Evolutionary conservation across 2,113 vertebrate species (phyloP).

Genomic region (Prietella phreatophila): DNA sequence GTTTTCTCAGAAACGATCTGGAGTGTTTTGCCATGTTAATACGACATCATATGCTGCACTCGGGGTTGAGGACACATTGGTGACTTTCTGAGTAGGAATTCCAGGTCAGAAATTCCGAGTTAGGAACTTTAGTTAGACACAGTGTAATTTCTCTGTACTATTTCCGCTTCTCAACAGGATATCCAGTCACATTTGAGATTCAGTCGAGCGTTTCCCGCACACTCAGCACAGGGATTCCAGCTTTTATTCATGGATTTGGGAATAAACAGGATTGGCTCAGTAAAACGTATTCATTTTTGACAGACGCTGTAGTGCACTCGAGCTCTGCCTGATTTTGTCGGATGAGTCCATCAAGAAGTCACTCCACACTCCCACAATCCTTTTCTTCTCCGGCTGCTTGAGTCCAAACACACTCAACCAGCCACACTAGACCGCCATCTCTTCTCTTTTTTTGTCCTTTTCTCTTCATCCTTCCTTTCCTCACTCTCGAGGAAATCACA

Average conservation of each 20-base stretch:
- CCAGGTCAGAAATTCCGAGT: not conserved
- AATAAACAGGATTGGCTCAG: not conserved
- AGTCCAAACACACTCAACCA: slow-evolving; percentile 39
- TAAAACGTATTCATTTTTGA: too few species aligned
- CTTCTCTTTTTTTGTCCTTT: not conserved
- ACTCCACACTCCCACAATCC: slow-evolving; percentile 47
- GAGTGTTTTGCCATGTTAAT: not conserved
- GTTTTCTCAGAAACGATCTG: too few species aligned
- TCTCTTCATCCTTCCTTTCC: slow-evolving; percentile 20
- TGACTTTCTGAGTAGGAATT: not conserved
- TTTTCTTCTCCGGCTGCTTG: slow-evolving; percentile 47
- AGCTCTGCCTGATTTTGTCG: not conserved
- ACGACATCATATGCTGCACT: not conserved
- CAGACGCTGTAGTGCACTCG: not conserved
- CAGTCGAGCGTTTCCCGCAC: not conserved
- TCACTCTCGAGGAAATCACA: slow-evolving; percentile 51
- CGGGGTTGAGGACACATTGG: not conserved
- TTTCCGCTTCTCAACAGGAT: not conserved
- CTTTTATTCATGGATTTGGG: not conserved
- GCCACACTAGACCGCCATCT: slow-evolving; percentile 26
- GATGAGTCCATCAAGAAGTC: slow-evolving; percentile 39
- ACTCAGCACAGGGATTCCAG: not conserved
- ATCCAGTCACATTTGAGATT: not conserved
- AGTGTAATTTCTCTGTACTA: not conserved
- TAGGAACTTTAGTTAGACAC: not conserved